A percentile compares a stretch with the other conserved stretches of the same genome.
phyloP scores from a whole-genome alignment of 2,113 vertebrate genomes.

The Macaca mulatta region DNA sequence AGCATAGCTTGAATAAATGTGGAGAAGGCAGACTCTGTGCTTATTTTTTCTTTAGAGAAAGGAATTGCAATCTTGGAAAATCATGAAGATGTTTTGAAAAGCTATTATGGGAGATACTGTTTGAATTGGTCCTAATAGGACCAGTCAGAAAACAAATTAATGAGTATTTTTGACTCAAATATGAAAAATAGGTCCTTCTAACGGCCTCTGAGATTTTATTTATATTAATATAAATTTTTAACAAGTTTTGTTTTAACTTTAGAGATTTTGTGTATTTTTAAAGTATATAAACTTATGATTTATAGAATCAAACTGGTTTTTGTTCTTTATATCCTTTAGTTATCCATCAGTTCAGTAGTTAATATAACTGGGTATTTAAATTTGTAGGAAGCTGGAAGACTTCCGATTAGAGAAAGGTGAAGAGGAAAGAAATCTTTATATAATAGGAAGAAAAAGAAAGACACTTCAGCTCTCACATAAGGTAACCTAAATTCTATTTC shows the following conservation, averaged over 20 bases:
- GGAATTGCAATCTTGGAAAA: not conserved
- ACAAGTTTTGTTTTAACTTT: not conserved
- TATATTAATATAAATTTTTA: not conserved
- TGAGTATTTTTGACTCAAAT: not conserved
- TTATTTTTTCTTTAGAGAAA: not conserved
- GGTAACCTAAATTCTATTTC: conserved; percentile 73
- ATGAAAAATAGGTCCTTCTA: not conserved
- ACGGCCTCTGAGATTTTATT: not conserved
- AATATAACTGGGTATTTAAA: conserved; percentile 3
- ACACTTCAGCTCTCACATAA: conserved; percentile 84
- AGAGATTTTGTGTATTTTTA: conserved; percentile 8
- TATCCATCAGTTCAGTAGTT: not conserved
- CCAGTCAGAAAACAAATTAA: not conserved
- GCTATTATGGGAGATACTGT: not conserved
- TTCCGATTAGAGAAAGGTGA: conserved; percentile 91
- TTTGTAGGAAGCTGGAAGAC: conserved; percentile 89
- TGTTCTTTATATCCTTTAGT: not conserved
- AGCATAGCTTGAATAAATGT: not conserved
- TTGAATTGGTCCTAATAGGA: not conserved
- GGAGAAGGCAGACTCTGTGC: not conserved
- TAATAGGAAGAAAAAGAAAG: conserved; percentile 87
- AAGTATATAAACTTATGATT: not conserved
- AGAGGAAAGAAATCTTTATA: conserved; percentile 91
- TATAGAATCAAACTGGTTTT: not conserved
- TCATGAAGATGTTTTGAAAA: not conserved